These are phyloP conservation scores for Drosophila setosimentum DNA, from an alignment of 2,888 invertebrate species.

Conservation along the genomic window DNA sequence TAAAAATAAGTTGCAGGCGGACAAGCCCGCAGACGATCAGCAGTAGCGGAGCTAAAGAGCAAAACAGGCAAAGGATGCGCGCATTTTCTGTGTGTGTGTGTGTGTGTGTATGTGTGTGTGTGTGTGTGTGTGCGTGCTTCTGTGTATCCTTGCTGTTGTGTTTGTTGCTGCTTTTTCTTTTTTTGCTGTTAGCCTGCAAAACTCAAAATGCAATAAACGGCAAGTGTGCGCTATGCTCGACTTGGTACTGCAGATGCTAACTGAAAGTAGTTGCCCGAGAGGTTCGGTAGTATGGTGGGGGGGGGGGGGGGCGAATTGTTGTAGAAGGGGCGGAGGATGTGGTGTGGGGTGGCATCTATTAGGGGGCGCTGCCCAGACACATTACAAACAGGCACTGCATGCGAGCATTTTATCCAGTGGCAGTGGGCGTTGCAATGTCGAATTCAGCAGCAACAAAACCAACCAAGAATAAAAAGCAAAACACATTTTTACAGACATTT, in stretches of 20 bases:
- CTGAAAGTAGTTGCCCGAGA: slow-evolving; percentile 46
- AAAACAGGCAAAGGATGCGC: slow-evolving; percentile 59
- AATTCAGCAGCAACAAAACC: slow-evolving; percentile 26
- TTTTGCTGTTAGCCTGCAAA: slow-evolving; percentile 47
- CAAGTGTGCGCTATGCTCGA: slow-evolving; percentile 64
- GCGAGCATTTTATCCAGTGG: slow-evolving; percentile 26
- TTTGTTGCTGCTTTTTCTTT: slow-evolving; percentile 14
- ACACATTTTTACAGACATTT: slow-evolving; percentile 21
- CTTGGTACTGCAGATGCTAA: slow-evolving; percentile 51
- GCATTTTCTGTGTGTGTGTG: slow-evolving; percentile 47
- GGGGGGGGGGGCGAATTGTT: background rate
- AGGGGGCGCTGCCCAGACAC: slow-evolving; percentile 61
- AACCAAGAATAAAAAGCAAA: slow-evolving; percentile 7
- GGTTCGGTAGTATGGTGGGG: background rate
- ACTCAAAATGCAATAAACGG: slow-evolving; percentile 79
- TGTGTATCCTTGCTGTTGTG: slow-evolving; percentile 12
- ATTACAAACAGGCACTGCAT: slow-evolving; percentile 72
- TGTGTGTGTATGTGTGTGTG: slow-evolving; percentile 23
- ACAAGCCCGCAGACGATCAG: slow-evolving; percentile 38
- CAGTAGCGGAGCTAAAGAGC: slow-evolving; percentile 59
- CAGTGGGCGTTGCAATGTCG: slow-evolving; percentile 46
- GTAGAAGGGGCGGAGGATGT: background rate
- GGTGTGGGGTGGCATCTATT: background rate
- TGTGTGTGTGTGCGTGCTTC: slow-evolving; percentile 23
- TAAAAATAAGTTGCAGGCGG: slow-evolving; percentile 82